A percentile compares a stretch with the other conserved stretches of the same genome.
Evolutionary conservation across 2,888 invertebrate species (phyloP).

Genomic region (Ennomos erosarius): DNA sequence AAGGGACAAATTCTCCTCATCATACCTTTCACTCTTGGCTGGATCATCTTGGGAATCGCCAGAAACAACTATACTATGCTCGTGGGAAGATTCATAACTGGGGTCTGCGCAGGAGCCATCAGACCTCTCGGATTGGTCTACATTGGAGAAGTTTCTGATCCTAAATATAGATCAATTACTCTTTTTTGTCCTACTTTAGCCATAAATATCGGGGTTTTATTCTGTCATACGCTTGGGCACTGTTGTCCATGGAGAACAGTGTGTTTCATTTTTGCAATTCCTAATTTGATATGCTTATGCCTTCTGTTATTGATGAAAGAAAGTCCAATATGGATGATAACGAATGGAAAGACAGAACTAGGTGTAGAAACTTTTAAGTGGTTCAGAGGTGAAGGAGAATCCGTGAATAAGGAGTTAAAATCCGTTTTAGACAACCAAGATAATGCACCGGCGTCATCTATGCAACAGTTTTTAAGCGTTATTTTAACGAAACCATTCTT

Average conservation of each 20-base stretch:
- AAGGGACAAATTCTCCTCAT: constrained; percentile 51
- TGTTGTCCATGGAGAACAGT: constrained; percentile 54
- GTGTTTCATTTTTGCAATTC: constrained; percentile 49
- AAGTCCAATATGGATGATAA: constrained; percentile 64
- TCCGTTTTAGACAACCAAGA: constrained; percentile 48
- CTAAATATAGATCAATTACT: constrained; percentile 55
- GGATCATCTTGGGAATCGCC: constrained; percentile 54
- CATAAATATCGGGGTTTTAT: constrained; percentile 48
- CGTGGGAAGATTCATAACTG: constrained; percentile 56
- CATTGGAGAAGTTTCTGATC: constrained; percentile 59
- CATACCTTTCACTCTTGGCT: constrained; percentile 53
- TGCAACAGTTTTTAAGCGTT: constrained; percentile 43
- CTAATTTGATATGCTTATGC: constrained; percentile 48
- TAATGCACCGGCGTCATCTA: constrained; percentile 21
- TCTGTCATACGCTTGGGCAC: constrained; percentile 53
- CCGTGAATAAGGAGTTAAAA: constrained; percentile 53
- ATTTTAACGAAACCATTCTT: constrained; percentile 54
- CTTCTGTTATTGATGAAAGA: constrained; percentile 55
- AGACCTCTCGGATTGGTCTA: constrained; percentile 56
- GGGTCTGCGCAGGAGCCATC: constrained; percentile 53
- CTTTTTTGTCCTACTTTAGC: constrained; percentile 51
- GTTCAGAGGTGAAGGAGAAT: constrained; percentile 55
- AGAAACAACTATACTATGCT: constrained; percentile 48
- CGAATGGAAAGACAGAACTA: constrained; percentile 53
- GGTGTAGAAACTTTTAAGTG: constrained; percentile 52